Evolutionary conservation across 2,113 vertebrate species (phyloP), one percentile per base, ranked within the genome.

Genomic region (Tychaedon coryphoeus): DNA sequence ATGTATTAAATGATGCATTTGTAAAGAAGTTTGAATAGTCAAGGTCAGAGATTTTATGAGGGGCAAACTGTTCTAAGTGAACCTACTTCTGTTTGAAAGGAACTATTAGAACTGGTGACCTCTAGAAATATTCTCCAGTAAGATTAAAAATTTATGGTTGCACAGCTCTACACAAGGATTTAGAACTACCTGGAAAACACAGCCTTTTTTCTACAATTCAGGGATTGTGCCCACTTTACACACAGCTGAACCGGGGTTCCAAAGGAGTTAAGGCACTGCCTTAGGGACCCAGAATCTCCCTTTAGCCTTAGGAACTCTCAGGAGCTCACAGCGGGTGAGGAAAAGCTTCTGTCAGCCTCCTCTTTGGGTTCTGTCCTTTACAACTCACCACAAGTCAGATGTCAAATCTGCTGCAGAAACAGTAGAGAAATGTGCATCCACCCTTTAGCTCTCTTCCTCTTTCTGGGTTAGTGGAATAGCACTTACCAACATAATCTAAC

Each of bases 11-110:
- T 42, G 78, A 96, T 80, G 91, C 86, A 51, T 95, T 94, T 92
- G 96, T 78, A 94, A 95, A 95, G 79, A 92, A 95, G 93, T 94
- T 92, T 86, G 75, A 93, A 72, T 31, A 79, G 94, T 94, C 93
- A 97, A 93, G 94, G 96, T 88, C 95, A 85, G 93, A 95, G 80
- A 94, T 94, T 93, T 88, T 86, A 95, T 25, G 86, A 57, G 85
- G 88, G 90, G 89, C 85, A 90, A 96, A 73, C 92, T 51, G 62
- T 86, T 93, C 79, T 40, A 87, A 81, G 79, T 20, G 38, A 92
- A 66, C 82, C 79, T 88, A 93, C 95, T 96, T 86, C 95, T 94
- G 60, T 93, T 95, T 92, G 47, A 92, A 90, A 87, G 42, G 77
- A 94, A 80, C 67, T 88, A 80, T 92, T 90, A 86, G 58, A 90